Conservation (phyloP, 1,140 invertebrate species). For the Trachelipus rathkii region DNA sequence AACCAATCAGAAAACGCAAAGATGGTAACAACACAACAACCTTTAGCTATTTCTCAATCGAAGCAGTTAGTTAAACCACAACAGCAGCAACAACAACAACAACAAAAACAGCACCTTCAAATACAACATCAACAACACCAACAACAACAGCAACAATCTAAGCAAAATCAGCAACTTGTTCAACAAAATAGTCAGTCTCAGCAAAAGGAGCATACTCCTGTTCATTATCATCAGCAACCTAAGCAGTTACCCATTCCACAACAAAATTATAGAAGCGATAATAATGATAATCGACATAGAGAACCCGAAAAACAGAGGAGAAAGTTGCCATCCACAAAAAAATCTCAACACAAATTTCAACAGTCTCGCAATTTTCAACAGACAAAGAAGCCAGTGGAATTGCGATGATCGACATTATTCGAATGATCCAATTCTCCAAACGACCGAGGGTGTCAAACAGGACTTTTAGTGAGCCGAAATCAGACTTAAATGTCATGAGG, state of each 20-base stretch:
- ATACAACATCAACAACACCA: neutral
- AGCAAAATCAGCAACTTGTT: no score
- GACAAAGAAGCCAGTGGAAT: neutral
- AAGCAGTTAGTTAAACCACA: neutral
- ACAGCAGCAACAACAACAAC: slow-evolving; percentile 7
- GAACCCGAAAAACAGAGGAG: no score
- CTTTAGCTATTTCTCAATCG: no score
- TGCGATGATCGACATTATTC: neutral
- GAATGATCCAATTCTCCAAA: neutral
- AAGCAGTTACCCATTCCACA: neutral
- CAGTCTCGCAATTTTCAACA: neutral
- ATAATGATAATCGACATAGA: no score
- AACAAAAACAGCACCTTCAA: neutral
- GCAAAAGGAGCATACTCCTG: no score
- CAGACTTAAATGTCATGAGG: slow-evolving; percentile 32
- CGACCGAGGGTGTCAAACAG: slow-evolving; percentile 37
- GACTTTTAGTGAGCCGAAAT: slow-evolving; percentile 44
- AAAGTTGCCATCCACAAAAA: no score
- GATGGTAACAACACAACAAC: no score
- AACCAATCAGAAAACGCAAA: neutral
- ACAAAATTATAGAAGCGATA: neutral
- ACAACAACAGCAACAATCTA: neutral
- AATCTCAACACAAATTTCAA: no score
- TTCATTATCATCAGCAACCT: neutral
- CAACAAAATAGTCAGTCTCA: no score